Percentiles rank a stretch among this genome's conserved stretches.
phyloP scores from a whole-genome alignment of 1,140 invertebrate species.

The Sinonovacula constricta region DNA sequence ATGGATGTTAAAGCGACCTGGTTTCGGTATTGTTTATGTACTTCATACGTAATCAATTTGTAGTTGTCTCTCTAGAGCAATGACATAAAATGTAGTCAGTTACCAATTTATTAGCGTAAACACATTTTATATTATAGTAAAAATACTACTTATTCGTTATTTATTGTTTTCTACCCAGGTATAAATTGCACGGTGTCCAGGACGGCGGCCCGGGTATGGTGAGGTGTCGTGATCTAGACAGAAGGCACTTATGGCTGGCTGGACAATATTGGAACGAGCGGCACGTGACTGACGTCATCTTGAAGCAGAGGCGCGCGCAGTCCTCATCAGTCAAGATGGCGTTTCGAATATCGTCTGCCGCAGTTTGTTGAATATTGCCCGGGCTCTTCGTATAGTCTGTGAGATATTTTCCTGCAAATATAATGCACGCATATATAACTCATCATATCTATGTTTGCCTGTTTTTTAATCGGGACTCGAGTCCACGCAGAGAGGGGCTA shows the following conservation, averaged over 20 bases:
- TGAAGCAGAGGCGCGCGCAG: not conserved
- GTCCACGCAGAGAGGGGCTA: not conserved
- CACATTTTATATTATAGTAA: not conserved
- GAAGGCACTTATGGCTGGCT: not conserved
- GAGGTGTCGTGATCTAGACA: not conserved
- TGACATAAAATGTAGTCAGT: not conserved
- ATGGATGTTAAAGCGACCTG: too few relatives aligned
- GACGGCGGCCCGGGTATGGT: not conserved
- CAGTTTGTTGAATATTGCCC: not conserved
- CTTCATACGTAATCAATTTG: not conserved
- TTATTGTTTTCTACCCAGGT: too few relatives aligned
- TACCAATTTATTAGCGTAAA: not conserved
- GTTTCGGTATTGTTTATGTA: too few relatives aligned
- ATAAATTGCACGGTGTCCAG: not conserved
- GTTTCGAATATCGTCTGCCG: not conserved
- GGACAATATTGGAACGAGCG: not conserved
- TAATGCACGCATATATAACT: not conserved
- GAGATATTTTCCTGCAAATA: not conserved
- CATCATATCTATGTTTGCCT: not conserved
- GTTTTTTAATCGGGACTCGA: not conserved
- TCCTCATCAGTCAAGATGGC: not conserved
- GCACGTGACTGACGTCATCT: not conserved
- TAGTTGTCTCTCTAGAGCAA: not conserved
- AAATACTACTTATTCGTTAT: too few relatives aligned
- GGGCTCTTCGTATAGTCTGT: not conserved